Evolutionary conservation across 2,113 vertebrate species (phyloP), one percentile per base, ranked within the genome.

Genomic region (Ceyx cyanopectus): DNA sequence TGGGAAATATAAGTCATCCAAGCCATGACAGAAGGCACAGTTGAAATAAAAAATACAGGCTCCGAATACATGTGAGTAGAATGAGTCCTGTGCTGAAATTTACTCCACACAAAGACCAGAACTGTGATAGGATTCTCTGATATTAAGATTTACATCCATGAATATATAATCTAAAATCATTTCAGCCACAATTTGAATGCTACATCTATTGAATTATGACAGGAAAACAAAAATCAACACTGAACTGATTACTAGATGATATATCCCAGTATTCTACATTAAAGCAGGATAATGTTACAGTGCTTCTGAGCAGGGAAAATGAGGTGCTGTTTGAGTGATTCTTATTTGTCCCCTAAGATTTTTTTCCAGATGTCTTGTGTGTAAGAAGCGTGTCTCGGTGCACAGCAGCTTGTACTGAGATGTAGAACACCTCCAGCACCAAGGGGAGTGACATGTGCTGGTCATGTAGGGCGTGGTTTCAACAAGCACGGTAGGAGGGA

Each of bases 1-100:
- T 97, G 92, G 73, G 97, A 98, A 97, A 98, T 93, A 89, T 83
- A 98, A 94, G 95, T 95, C 96, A 98, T 98, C 97, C 97, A 98
- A 95, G 97, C 96, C 97, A 98, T 97, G 77, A 85, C 16, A 56
- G 57, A 86, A 90, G 81, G 69, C 54, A 58, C 50, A 89, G 89
- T 87, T 90, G 72, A 96, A 95, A 96, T 85, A 57, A 92, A 96
- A 94, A 94, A 76, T 51, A 95, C 79, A 77, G 90, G 96, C 88
- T 87, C 94, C 91, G 50, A 96, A 91, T 20, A 93, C 54, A 86
- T 72, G 66, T 50, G 88, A 97, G 41, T 90, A 92, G 24, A 90
- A 51, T 14, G 53, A 87, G 72, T 88, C 80, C 94, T 60, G n/a
- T 63, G 73, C 57, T 87, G 90, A 90, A 95, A 95, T 93, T 88